Evolutionary conservation across 2,888 invertebrate genomes (phyloP).

Genomic region (Iphiclides podalirius): DNA sequence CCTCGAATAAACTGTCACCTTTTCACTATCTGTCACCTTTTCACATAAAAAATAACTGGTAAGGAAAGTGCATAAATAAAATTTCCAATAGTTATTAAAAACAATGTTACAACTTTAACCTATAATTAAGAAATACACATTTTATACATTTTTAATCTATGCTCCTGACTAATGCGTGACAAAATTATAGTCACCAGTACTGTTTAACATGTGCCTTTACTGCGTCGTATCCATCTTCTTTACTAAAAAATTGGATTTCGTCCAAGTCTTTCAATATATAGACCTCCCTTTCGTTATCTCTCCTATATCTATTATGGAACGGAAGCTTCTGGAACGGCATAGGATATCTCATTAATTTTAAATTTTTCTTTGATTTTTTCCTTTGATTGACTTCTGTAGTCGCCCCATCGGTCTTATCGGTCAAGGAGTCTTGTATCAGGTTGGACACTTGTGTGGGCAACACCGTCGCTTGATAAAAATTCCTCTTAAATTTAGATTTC

Average conservation of each 20-base stretch:
- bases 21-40: too few species aligned
- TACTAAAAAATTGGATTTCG: slow-evolving; percentile 52
- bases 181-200: slow-evolving; percentile 45
- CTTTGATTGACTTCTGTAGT: slow-evolving; percentile 44
- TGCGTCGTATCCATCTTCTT: slow-evolving; percentile 45
- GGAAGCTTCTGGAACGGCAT: slow-evolving; percentile 53
- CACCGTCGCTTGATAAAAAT: slow-evolving; percentile 37
- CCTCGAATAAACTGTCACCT: too few species aligned
- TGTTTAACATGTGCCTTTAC: slow-evolving; percentile 51
- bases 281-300: slow-evolving; percentile 42
- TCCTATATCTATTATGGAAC: slow-evolving; percentile 39
- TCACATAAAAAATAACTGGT: too few species aligned
- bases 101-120: too few species aligned
- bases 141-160: too few species aligned
- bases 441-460: slow-evolving; percentile 36
- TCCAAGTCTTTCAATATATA: slow-evolving; percentile 60
- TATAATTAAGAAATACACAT: too few species aligned
- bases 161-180: too few species aligned
- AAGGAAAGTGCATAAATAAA: too few species aligned
- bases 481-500: slow-evolving; percentile 44
- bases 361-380: slow-evolving; percentile 42
- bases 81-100: too few species aligned
- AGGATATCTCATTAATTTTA: slow-evolving; percentile 47
- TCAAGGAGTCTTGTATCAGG: slow-evolving; percentile 29
- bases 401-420: slow-evolving; percentile 36